Percentiles rank a stretch among this genome's conserved stretches.
These are phyloP conservation scores for Bhutanitis thaidina DNA, from an alignment of 2,888 invertebrate genomes.

Conservation along the genomic window DNA sequence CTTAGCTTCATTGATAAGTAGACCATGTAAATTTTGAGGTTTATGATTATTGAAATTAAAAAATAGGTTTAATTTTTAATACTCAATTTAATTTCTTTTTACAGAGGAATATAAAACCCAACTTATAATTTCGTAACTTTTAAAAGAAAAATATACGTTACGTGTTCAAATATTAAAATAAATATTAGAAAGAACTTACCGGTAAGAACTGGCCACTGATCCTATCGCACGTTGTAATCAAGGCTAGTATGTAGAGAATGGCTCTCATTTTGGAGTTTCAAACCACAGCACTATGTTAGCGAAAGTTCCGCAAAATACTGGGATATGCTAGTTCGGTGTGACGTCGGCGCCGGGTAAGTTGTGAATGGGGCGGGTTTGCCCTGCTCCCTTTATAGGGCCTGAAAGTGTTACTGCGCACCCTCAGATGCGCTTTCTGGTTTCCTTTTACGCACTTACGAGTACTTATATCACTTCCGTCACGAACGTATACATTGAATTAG, in stretches of 20 bases:
- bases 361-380: conserved; percentile 62
- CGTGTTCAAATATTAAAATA: no score
- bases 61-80: no score
- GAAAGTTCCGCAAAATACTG: conserved; percentile 40
- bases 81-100: no score
- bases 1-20: no score
- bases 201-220: conserved; percentile 56
- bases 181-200: no score
- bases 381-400: conserved; percentile 63
- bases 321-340: conserved; percentile 35
- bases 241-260: conserved; percentile 46
- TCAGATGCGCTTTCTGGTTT: conserved; percentile 52
- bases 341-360: conserved; percentile 49
- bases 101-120: no score
- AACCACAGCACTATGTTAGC: conserved; percentile 46
- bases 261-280: conserved; percentile 54
- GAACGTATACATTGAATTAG: no score
- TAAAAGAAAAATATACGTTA: no score
- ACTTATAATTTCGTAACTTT: no score
- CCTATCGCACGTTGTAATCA: conserved; percentile 50
- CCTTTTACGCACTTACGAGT: conserved; percentile 29
- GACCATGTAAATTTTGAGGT: no score
- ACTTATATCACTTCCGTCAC: conserved; percentile 22
- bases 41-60: no score
- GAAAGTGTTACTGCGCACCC: conserved; percentile 63